Evolutionary conservation across 2,113 vertebrate species (phyloP), one percentile per base, ranked within the genome.

Genomic region (Sinosuthora webbiana): DNA sequence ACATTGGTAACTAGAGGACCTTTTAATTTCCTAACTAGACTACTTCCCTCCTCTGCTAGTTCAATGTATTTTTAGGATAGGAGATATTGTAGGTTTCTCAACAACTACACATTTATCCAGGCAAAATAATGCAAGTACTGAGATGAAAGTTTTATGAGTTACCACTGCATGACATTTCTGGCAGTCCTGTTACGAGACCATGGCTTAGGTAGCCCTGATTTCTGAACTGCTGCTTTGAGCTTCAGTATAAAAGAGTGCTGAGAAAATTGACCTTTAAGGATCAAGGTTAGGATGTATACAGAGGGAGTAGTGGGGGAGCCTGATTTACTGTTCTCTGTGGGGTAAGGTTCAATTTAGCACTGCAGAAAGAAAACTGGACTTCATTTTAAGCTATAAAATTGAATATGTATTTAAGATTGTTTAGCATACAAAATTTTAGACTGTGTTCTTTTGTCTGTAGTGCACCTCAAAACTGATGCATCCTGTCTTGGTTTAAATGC

Each of bases 261-360:
- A 67, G 25, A 83, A 84, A 89, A 59, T 6, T 45, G 24, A 44
- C 49, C 41, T 85, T 62, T 53, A 53, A 39, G 44, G 30, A 65
- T 87, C 62, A 79, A 56, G 39, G 50, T 87, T 89, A 65, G 75
- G 64, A 10, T 22, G 3, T 35, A 35, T 49, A 52, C 16, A 57
- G 15, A 20, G 19, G 24, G 7, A 1, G 0, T 60, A 50, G 53
- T 5, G 11, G 7, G 11, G 15, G n/a, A 79, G 6, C 20, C 39
- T 77, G 35, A 42, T 76, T 35, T 59, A 10, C n/a, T 76, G 0
- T 71, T 78, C 9, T 60, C 14, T 60, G 0, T 74, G 39, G 16
- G 28, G 12, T 78, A 25, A 59, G 14, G 18, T 73, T 77, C 42
- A 39, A 3, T 71, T 20, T 49, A 75, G 35, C 56, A 10, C 62